These are phyloP conservation scores for Varanus salvator DNA, from an alignment of 2,113 vertebrate species.

Conservation along the genomic window DNA sequence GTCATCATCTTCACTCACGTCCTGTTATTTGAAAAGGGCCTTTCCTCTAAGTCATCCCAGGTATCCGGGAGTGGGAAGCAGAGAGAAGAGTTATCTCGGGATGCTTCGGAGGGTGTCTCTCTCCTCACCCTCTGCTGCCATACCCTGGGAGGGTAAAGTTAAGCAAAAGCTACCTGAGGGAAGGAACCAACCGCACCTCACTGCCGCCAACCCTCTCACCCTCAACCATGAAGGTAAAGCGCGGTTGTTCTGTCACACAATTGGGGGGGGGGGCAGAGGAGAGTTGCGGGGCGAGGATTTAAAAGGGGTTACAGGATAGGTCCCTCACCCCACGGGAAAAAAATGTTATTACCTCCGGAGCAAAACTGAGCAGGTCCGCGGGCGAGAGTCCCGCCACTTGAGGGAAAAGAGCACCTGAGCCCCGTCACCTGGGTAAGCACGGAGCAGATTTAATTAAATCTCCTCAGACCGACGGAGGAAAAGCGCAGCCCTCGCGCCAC, in stretches of 20 bases:
- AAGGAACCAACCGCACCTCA: background rate
- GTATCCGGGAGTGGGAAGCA: background rate
- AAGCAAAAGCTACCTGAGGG: background rate
- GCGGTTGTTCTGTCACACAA: background rate
- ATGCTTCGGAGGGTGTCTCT: too few species aligned
- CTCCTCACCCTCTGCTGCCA: background rate
- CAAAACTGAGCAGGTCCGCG: background rate
- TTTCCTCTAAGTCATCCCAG: background rate
- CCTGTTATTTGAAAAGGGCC: background rate
- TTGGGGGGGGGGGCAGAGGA: too few species aligned
- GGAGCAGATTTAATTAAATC: too few species aligned
- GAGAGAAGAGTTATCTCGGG: background rate
- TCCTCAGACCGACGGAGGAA: background rate
- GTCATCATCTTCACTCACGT: background rate
- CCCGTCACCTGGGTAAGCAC: background rate
- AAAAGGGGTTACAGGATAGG: rapidly evolving
- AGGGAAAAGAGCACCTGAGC: background rate
- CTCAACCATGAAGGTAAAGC: background rate
- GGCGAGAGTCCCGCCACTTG: background rate
- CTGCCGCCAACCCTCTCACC: background rate
- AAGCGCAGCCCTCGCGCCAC: background rate
- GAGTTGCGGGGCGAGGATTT: rapidly evolving
- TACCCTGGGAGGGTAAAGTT: background rate
- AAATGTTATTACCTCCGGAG: background rate
- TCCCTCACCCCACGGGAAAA: background rate